Conservation (phyloP, 2,888 invertebrate species). For the Bombylius discolor region DNA sequence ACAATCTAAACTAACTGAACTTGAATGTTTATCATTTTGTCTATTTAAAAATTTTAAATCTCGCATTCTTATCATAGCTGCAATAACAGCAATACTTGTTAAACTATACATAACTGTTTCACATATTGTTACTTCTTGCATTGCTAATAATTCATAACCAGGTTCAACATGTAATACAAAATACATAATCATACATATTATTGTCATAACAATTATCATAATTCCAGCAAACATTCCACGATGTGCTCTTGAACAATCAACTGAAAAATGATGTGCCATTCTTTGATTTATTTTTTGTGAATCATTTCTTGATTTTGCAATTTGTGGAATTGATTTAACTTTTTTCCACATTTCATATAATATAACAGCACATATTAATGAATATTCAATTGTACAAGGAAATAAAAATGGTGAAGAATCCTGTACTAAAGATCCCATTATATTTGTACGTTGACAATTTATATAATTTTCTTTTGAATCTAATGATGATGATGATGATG, state of each 20-base stretch:
- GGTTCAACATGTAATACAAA: constrained; percentile 64
- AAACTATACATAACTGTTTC: constrained; percentile 60
- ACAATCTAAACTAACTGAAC: constrained; percentile 49
- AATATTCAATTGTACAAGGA: constrained; percentile 83
- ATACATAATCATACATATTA: constrained; percentile 79
- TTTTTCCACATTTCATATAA: constrained; percentile 87
- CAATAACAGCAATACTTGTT: constrained; percentile 47
- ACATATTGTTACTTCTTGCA: constrained; percentile 62
- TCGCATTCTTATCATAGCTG: constrained; percentile 52
- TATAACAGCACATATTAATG: constrained; percentile 78
- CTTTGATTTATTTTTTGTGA: constrained; percentile 28
- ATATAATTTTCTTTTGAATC: not conserved
- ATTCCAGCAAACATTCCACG: constrained; percentile 63
- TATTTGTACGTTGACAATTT: constrained; percentile 48
- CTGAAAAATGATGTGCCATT: constrained; percentile 53
- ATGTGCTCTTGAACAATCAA: constrained; percentile 76
- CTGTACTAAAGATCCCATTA: constrained; percentile 57
- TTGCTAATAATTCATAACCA: constrained; percentile 48
- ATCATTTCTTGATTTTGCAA: constrained; percentile 38
- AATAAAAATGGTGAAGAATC: constrained; percentile 69
- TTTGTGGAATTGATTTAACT: constrained; percentile 44
- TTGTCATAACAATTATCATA: constrained; percentile 64
- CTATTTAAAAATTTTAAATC: constrained; percentile 43
- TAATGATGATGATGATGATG: not conserved
- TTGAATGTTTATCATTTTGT: constrained; percentile 36